These are phyloP conservation scores for Pterobdella sp. DNA, from an alignment of 2,888 invertebrate species.

Conservation along the genomic window DNA sequence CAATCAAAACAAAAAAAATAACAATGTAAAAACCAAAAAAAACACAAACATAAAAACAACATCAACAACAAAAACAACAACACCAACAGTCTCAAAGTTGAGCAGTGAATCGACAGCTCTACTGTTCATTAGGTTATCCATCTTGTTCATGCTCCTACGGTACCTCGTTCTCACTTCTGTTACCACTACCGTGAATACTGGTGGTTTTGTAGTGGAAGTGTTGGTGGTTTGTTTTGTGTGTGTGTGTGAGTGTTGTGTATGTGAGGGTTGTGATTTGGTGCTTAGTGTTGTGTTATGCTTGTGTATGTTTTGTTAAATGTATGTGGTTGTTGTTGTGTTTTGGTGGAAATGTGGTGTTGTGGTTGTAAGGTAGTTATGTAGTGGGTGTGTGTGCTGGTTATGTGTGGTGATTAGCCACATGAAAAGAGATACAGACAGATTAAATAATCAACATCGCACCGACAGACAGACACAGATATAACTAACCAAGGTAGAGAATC, in stretches of 20 bases:
- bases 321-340: background rate
- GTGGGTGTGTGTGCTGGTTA: background rate
- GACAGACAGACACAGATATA: background rate
- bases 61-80: background rate
- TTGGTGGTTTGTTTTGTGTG: background rate
- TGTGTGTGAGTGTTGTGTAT: background rate
- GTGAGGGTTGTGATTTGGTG: background rate
- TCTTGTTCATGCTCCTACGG: constrained; percentile 82
- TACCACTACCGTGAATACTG: constrained; percentile 75
- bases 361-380: background rate
- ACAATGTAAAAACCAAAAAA: too few species aligned
- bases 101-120: constrained; percentile 88
- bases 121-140: constrained; percentile 84
- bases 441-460: background rate
- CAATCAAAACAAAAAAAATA: too few species aligned
- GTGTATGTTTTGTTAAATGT: background rate
- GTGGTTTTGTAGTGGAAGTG: constrained; percentile 39
- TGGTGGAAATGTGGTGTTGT: background rate
- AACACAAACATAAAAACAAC: background rate
- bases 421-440: background rate
- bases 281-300: background rate
- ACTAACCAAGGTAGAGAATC: constrained; percentile 71
- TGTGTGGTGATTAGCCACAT: too few species aligned
- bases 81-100: constrained; percentile 86
- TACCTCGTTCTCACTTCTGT: constrained; percentile 97